Evolutionary conservation across 2,797 vertebrate genomes (phyloP), one percentile per base, ranked within the genome.

Genomic region (Alosa sapidissima): DNA sequence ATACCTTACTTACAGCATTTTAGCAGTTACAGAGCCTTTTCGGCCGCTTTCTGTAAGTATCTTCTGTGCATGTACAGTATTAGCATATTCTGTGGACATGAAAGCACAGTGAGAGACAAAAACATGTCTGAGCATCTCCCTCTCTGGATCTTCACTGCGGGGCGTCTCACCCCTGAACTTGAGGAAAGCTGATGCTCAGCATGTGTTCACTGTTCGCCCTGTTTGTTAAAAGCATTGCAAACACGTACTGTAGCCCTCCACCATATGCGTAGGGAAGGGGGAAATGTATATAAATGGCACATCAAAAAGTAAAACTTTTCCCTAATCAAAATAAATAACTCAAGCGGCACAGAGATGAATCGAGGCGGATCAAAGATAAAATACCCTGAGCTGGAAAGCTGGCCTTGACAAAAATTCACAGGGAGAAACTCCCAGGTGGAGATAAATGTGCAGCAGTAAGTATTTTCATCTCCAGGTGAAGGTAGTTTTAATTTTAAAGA

Each of bases 261-360:
- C 36, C 68, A 13, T 14, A 13, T 5, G 14, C 19, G 6, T 19
- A 41, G 16, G 68, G 1, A 14, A 33, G 10, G 33, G 16, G 33
- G 28, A 72, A 16, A 75, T 45, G 68, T 75, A 75, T 75, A 45
- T 82, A 81, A 83, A 85, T 49, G 52, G 47, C 41, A 82, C 82
- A 84, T 60, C 78, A 81, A 85, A 75, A 85, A 82, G 7, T 28
- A 49, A 85, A 85, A 83, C 49, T 72, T 41, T 65, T 48, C 72
- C 81, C 84, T 68, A 65, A 82, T 81, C 68, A 83, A 81, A 55
- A 81, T 54, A 81, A 51, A 87, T 65, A 36, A 41, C 45, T 49
- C 48, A 68, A 68, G 24, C 36, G 21, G 8, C 21, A 14, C 68
- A 81, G 51, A 83, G 14, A 85, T 65, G 2, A 81, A 83, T 45